Percentiles rank a stretch among this genome's conserved stretches.
Conservation (phyloP, 2,888 invertebrate genomes). For the Drosophila infuscata region DNA sequence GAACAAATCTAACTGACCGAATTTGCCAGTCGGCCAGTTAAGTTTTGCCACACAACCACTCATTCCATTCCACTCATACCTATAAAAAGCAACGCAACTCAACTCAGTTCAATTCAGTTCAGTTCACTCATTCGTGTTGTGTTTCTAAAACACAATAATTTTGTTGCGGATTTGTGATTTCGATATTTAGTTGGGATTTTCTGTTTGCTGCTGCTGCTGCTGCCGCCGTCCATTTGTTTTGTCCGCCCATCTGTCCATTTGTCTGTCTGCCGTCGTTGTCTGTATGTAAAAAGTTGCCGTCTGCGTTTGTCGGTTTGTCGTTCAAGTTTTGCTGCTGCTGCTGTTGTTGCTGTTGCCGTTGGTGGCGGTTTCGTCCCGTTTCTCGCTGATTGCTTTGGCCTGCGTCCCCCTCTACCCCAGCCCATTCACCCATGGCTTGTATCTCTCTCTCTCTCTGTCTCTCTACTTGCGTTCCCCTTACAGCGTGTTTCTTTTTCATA, state of each 20-base stretch:
- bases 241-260: slow-evolving; percentile 43
- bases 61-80: slow-evolving; percentile 21
- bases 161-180: slow-evolving; percentile 72
- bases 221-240: slow-evolving; percentile 41
- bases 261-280: slow-evolving; percentile 23
- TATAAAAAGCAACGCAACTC: slow-evolving; percentile 10
- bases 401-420: slow-evolving; percentile 4
- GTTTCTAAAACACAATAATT: slow-evolving; percentile 62
- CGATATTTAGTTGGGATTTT: slow-evolving; percentile 75
- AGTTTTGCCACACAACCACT: slow-evolving; percentile 15
- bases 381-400: slow-evolving; percentile 55
- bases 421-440: slow-evolving; percentile 25
- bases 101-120: slow-evolving; percentile 10
- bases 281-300: slow-evolving; percentile 53
- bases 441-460: slow-evolving; percentile 1
- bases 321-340: slow-evolving; percentile 50
- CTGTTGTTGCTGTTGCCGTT: slow-evolving; percentile 25
- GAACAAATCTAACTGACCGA: slow-evolving; percentile 36
- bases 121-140: slow-evolving; percentile 48
- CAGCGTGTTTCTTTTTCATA: slow-evolving; percentile 75
- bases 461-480: slow-evolving; percentile 40
- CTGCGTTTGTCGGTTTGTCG: slow-evolving; percentile 41
- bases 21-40: slow-evolving; percentile 32
- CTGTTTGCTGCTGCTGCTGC: slow-evolving; percentile 14
- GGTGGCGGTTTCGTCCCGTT: slow-evolving; percentile 65